Evolutionary conservation across 2,888 invertebrate genomes (phyloP).

Genomic region (Thymelicus acteon): DNA sequence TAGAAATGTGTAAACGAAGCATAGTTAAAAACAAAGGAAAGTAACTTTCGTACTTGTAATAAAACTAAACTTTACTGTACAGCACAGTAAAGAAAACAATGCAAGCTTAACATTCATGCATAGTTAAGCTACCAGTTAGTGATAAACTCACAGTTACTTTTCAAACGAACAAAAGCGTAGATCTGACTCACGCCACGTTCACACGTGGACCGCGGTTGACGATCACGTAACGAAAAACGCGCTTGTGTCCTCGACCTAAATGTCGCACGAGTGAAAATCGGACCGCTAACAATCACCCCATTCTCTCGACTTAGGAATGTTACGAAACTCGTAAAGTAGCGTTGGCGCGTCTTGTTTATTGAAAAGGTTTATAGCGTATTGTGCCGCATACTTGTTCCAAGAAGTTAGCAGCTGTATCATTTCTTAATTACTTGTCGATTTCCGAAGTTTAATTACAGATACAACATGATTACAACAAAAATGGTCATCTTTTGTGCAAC

Average conservation of each 20-base stretch:
- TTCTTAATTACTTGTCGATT: background rate
- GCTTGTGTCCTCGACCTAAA: slow-evolving; percentile 74
- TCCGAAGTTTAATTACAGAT: background rate
- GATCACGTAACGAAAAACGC: slow-evolving; percentile 48
- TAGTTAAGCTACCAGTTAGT: background rate
- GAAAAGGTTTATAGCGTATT: background rate
- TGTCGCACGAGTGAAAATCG: slow-evolving; percentile 73
- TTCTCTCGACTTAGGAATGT: slow-evolving; percentile 41
- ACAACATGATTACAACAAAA: background rate
- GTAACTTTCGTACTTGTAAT: no score
- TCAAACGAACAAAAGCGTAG: slow-evolving; percentile 17
- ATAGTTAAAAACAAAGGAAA: no score
- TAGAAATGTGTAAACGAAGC: no score
- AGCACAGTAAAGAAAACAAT: no score
- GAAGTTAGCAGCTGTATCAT: background rate
- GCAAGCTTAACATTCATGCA: no score
- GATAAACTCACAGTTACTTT: slow-evolving; percentile 1
- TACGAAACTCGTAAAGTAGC: slow-evolving; percentile 38
- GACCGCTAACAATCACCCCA: slow-evolving; percentile 53
- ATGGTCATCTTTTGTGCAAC: no score
- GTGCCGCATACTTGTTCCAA: background rate
- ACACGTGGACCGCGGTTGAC: slow-evolving; percentile 32
- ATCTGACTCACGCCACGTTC: slow-evolving; percentile 40
- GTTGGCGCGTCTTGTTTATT: background rate
- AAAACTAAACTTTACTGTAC: no score